phyloP scores from a whole-genome alignment of 2,797 vertebrate genomes.

The Zalophus californianus region DNA sequence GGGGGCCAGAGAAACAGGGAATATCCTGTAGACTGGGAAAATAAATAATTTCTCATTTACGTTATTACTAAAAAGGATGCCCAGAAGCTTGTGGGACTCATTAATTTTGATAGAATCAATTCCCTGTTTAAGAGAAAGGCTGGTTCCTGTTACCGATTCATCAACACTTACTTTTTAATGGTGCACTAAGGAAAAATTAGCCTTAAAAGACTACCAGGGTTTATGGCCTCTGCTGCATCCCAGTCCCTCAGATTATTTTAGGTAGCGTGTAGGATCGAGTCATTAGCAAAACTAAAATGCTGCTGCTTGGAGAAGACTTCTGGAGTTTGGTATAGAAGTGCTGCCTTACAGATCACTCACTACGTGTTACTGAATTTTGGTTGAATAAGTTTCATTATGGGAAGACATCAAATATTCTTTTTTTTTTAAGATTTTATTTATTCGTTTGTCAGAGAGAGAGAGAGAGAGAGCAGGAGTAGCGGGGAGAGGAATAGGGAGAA shows the following conservation, averaged over 20 bases:
- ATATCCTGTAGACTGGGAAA: neutral
- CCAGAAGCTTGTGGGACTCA: neutral
- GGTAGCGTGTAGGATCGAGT: neutral
- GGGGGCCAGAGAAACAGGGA: neutral
- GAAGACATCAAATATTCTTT: neutral
- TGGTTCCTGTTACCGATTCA: neutral
- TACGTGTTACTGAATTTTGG: neutral
- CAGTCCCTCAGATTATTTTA: neutral
- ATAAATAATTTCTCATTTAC: neutral
- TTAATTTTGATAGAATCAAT: constrained; percentile 21
- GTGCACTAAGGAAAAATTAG: neutral
- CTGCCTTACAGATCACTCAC: neutral
- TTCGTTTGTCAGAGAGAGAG: too few relatives aligned
- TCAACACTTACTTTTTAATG: neutral
- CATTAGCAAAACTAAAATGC: neutral
- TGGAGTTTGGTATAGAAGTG: neutral
- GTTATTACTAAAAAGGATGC: neutral
- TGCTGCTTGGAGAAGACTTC: neutral
- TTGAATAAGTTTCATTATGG: neutral
- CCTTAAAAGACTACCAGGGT: neutral
- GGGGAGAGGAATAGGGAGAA: too few relatives aligned
- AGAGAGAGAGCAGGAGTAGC: too few relatives aligned
- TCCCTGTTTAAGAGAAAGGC: neutral
- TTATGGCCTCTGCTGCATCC: neutral
- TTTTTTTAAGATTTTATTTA: too few relatives aligned